Base-by-base conservation (phyloP, 1,140 invertebrate genomes). In the Helicoverpa zea region DNA sequence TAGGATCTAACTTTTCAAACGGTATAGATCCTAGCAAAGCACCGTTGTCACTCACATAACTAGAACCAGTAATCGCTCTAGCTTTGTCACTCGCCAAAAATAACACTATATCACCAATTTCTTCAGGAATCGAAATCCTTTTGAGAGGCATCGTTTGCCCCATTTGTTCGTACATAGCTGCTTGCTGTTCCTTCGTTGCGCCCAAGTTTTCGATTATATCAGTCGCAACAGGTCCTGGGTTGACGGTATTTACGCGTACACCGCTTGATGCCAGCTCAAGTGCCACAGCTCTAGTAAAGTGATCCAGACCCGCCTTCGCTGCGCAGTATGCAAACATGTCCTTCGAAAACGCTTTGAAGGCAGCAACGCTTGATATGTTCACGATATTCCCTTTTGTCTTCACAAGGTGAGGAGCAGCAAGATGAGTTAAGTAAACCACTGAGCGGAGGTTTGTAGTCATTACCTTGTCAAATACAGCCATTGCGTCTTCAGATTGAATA, bases 311-410 rank as follows among this genome's bases (percentile, higher is more conserved):
- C 12, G 79, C 66, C 47, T 80, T 80, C 2, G 79, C 73, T 1
- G 51, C n/a, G 12, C 78, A 49, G 66, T 72, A 79, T 14, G 35
- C 30, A 10, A 29, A 72, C 13, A 54, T 54, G 5, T 78, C 63
- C 63, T 64, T 63, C 13, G 79, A 47, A 30, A 82, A 7, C 2
- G 18, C 9, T 16, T n/a, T 97, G 85, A 94, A 96, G 1, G 97
- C 16, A 16, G 16, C 56, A 18, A 58, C 96, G 87, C 97, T 97
- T 3, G 97, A 98, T 2, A 98, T 96, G 91, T 98, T 98, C 0
- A 98, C 96, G 2, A 58, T 58, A 11, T 58, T 58, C 11, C 56
- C 56, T 58, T 58, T 58, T 11, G 56, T 58, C 18, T 58, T 58
- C 54, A 58, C 54, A 16, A 58, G 54, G 18, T 58, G 16, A 14